Evolutionary conservation across 1,140 invertebrate genomes (phyloP), one percentile per base, ranked within the genome.

Genomic region (Magallana angulata): DNA sequence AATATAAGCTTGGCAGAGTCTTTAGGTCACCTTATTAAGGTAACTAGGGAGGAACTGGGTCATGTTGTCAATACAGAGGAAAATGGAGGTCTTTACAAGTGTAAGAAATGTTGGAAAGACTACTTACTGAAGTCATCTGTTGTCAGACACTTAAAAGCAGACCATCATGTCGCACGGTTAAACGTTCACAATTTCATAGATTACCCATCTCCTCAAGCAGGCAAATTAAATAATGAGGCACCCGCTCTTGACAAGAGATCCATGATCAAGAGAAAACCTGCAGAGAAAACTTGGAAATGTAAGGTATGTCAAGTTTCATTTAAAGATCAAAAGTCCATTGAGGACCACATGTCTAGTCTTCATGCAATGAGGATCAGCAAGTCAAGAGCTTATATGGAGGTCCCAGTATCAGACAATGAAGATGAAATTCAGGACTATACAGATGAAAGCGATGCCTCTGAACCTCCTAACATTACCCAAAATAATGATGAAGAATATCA

Each of bases 321-420:
- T 76, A 24, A 76, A 76, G 68, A 76, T 76, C 68, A 30, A 30
- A 71, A 76, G 9, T 76, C 24, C 18, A 76, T 76, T 76, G 68
- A 76, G 68, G 68, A 76, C 24, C 68, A 76, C 24, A 76, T 76
- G 68, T 76, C 68, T 36, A 18, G 36, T 30, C 30, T 76, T 12
- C 68, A 76, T 76, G 68, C 24, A 76, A 76, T 76, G 68, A 36
- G 68, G 24, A 24, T 76, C 68, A 76, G 68, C 68, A 76, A 76
- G 24, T 76, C 68, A 5, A 76, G 68, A 76, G 68, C 68, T 36
- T 76, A 76, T 30, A 76, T 76, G 30, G 68, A 76, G 8, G 14
- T 76, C 36, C 68, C 68, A 36, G 7, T 30, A 24, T 76, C 68
- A 12, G 68, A 76, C 11, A 24, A 76, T 71, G 68, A 71, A 9